Conservation (phyloP, 2,797 vertebrate genomes). For the Lithobates pipiens region DNA sequence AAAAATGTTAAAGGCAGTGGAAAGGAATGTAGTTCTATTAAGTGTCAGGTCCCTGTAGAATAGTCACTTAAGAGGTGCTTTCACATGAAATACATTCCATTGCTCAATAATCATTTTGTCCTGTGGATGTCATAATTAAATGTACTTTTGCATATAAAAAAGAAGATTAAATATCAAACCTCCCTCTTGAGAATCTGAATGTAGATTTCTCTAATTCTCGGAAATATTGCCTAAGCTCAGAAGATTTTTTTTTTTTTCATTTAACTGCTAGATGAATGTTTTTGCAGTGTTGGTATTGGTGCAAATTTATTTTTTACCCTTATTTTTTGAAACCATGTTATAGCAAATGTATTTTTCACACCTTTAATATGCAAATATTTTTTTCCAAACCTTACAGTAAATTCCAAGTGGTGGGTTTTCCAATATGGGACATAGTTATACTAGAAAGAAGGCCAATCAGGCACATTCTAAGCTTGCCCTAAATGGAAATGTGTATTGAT, state of each 20-base stretch:
- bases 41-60: constrained; percentile 18
- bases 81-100: not conserved
- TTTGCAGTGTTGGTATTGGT: not conserved
- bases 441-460: too few species aligned
- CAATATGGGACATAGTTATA: too few species aligned
- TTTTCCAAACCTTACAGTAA: too few species aligned
- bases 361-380: too few species aligned
- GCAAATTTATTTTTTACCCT: too few species aligned
- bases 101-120: not conserved
- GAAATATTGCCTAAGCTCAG: not conserved
- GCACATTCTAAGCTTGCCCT: too few species aligned
- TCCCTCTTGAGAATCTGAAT: not conserved
- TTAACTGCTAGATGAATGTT: not conserved
- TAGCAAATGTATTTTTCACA: too few species aligned
- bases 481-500: too few species aligned
- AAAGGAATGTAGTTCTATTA: constrained; percentile 11
- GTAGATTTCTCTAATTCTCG: not conserved
- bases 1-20: constrained; percentile 10
- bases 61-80: not conserved
- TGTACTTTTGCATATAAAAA: constrained; percentile 18
- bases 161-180: constrained; percentile 8
- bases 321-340: too few species aligned
- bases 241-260: not conserved
- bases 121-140: constrained; percentile 25
- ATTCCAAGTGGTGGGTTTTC: too few species aligned